Evolutionary conservation across 2,797 vertebrate species (phyloP).

Genomic region (Huso huso): DNA sequence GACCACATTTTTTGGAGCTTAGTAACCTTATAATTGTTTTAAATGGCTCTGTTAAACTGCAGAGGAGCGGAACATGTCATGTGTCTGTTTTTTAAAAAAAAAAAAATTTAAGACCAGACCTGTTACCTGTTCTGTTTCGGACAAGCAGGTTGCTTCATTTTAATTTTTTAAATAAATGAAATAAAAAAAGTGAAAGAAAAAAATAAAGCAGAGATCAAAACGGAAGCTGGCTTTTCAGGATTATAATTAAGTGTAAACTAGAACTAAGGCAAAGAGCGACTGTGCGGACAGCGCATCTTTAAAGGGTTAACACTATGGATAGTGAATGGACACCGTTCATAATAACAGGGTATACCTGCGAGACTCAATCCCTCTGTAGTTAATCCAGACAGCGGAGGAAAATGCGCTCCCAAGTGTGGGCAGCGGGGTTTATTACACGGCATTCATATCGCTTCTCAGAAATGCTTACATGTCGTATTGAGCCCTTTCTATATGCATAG

Average conservation of each 20-base stretch:
- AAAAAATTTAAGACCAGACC: no score
- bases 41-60: not conserved
- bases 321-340: slow-evolving; percentile 43
- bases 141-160: not conserved
- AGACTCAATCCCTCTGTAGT: slow-evolving; percentile 22
- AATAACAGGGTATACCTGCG: slow-evolving; percentile 34
- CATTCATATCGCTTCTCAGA: not conserved
- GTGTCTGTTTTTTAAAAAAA: no score
- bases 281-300: slow-evolving; percentile 44
- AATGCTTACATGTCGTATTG: no score
- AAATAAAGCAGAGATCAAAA: not conserved
- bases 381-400: not conserved
- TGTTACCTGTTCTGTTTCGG: not conserved
- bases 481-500: no score
- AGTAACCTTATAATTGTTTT: not conserved
- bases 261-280: slow-evolving; percentile 43
- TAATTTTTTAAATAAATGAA: slow-evolving; percentile 15
- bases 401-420: not conserved
- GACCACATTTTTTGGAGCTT: no score
- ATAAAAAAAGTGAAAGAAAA: not conserved
- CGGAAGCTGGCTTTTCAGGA: slow-evolving; percentile 48
- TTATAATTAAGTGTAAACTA: slow-evolving; percentile 66
- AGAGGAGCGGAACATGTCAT: not conserved
- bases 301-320: slow-evolving; percentile 61
- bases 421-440: not conserved